phyloP scores from a whole-genome alignment of 2,797 vertebrate genomes.

The Epinephelus malabaricus region DNA sequence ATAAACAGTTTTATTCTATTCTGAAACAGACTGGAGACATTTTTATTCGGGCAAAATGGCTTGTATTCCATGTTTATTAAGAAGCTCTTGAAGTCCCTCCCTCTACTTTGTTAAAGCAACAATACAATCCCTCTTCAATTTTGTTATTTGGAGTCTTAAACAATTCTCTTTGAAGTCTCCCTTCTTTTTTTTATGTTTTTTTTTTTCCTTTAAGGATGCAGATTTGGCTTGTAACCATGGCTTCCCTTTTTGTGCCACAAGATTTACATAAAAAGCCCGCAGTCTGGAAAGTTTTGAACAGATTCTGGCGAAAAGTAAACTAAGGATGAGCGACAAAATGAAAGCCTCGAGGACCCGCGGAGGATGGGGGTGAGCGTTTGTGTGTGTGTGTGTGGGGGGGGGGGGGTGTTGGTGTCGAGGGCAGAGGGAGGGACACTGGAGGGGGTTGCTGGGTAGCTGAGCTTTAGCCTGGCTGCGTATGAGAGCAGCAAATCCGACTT shows the following conservation, averaged over 20 bases:
- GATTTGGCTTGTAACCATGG: conserved; percentile 84
- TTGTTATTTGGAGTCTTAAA: conserved; percentile 83
- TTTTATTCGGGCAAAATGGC: conserved; percentile 40
- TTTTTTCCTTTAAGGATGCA: conserved; percentile 68
- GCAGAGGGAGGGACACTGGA: conserved; percentile 60
- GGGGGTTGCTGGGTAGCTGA: conserved; percentile 83
- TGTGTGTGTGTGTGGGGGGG: conserved; percentile 29
- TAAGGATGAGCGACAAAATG: conserved; percentile 85
- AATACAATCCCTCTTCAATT: conserved; percentile 76
- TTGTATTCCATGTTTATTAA: conserved; percentile 77
- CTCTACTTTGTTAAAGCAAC: conserved; percentile 75
- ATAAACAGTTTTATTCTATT: conserved; percentile 53
- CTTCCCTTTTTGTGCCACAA: conserved; percentile 72
- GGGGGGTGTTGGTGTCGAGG: conserved; percentile 61
- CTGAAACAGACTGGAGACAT: conserved; percentile 37
- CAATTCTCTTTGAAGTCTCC: conserved; percentile 86
- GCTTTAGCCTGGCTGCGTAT: conserved; percentile 84
- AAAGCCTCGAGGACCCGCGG: conserved; percentile 79
- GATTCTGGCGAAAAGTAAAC: conserved; percentile 85
- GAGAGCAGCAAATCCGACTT: conserved; percentile 87
- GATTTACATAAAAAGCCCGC: conserved; percentile 88
- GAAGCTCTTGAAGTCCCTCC: conserved; percentile 76
- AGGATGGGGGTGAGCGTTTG: conserved; percentile 50
- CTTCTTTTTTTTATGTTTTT: neutral
- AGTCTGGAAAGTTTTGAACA: conserved; percentile 85